Percentiles rank a stretch among this genome's conserved stretches.
phyloP scores from a whole-genome alignment of 2,888 invertebrate species.

The Macroteleia sp. region DNA sequence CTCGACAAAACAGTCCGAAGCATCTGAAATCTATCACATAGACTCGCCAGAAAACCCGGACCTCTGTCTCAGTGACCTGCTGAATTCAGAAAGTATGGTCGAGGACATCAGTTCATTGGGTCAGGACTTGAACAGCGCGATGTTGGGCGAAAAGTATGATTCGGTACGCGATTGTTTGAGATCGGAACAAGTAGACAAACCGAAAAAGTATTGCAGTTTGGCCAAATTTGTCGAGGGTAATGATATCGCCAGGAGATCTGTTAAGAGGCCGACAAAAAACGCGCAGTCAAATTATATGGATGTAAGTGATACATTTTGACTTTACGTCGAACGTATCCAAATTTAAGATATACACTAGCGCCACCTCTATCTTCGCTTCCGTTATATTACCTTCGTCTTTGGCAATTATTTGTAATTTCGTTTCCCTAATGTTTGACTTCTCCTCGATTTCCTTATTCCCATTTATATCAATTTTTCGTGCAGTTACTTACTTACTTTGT shows the following conservation, averaged over 20 bases:
- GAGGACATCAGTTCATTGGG: slow-evolving; percentile 90
- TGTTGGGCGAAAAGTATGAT: slow-evolving; percentile 87
- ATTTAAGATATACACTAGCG: too few relatives aligned
- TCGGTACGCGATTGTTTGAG: slow-evolving; percentile 87
- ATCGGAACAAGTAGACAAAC: slow-evolving; percentile 84
- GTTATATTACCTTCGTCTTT: too few relatives aligned
- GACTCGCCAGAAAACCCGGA: slow-evolving; percentile 93
- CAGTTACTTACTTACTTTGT: too few relatives aligned
- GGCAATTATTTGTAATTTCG: too few relatives aligned
- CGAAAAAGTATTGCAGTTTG: slow-evolving; percentile 90
- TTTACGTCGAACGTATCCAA: too few relatives aligned
- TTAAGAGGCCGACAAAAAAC: slow-evolving; percentile 85
- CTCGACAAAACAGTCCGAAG: slow-evolving; percentile 76
- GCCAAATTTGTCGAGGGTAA: slow-evolving; percentile 93
- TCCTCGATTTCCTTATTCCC: too few relatives aligned
- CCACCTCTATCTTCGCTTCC: too few relatives aligned
- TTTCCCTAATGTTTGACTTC: too few relatives aligned
- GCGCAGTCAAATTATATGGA: slow-evolving; percentile 67
- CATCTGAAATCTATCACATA: slow-evolving; percentile 88
- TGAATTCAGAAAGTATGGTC: slow-evolving; percentile 91
- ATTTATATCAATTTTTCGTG: too few relatives aligned
- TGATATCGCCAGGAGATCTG: slow-evolving; percentile 92
- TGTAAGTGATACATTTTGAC: too few relatives aligned
- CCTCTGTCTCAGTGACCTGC: slow-evolving; percentile 88
- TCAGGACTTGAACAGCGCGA: slow-evolving; percentile 88